Base-by-base conservation (phyloP, 2,797 vertebrate species). In the Acrocephalus scirpaceus region DNA sequence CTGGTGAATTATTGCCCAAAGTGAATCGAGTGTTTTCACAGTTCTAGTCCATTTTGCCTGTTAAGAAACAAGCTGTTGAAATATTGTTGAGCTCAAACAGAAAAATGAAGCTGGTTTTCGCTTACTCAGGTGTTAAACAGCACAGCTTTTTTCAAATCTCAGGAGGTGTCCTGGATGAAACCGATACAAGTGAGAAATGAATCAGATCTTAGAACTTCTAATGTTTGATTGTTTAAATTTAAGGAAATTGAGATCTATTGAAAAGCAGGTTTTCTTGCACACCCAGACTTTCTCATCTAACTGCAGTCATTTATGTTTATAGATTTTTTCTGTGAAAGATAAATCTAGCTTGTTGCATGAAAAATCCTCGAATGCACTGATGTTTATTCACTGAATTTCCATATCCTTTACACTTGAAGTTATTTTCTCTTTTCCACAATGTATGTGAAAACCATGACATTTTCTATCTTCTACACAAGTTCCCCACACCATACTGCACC, bases 401-500 rank as follows among this genome's bases (percentile, higher is more conserved):
- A 96, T 94, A 93, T 96, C 92, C 82, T 95, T 96, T 92, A 96
- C 95, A 94, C 95, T 96, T 88, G 64, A 90, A 97, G 94, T 90
- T 97, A 95, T 96, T 97, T 96, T 96, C 94, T 95, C 92, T 95
- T 95, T 94, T 94, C 92, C 67, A 96, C 94, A 96, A 97, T 93
- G 74, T 95, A 95, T 94, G 86, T 94, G 92, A 93, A 95, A 96
- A 92, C 88, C 80, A 61, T 90, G 95, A 96, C 94, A 95, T 92
- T 94, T 96, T 90, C 92, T 61, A 92, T 92, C 94, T 95, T 96
- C 93, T 95, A 82, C 84, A 78, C 94, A 87, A 96, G 96, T 80
- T 95, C 90, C 95, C 94, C 95, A 94, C 77, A 87, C 92, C 94
- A 92, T 92, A 95, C 95, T 85, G 86, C 90, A 94, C 94, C 70